A percentile compares a stretch with the other conserved stretches of the same genome.
These are phyloP conservation scores for Tautogolabrus adspersus DNA, from an alignment of 2,113 vertebrate genomes.

Conservation along the genomic window DNA sequence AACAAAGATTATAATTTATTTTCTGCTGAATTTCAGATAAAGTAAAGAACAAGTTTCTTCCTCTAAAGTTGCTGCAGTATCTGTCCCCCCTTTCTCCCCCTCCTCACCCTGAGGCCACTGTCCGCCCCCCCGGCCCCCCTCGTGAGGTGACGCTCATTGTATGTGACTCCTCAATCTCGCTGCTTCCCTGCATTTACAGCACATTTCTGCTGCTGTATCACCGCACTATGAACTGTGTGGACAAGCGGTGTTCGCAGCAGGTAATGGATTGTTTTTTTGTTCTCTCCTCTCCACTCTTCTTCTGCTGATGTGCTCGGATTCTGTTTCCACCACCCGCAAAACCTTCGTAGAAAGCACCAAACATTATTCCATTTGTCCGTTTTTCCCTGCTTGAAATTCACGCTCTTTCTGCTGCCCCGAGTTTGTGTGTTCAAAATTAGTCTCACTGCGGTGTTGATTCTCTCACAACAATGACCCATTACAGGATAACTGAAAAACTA, in stretches of 20 bases:
- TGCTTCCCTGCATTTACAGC: slow-evolving; percentile 84
- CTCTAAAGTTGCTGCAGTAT: slow-evolving; percentile 53
- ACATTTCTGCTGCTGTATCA: slow-evolving; percentile 80
- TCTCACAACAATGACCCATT: slow-evolving; percentile 77
- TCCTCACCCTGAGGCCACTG: slow-evolving; percentile 50
- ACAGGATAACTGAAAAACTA: slow-evolving; percentile 76
- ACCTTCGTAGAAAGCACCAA: slow-evolving; percentile 51
- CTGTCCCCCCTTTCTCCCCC: neutral
- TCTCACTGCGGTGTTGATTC: slow-evolving; percentile 65
- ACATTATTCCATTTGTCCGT: slow-evolving; percentile 73
- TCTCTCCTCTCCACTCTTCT: slow-evolving; percentile 50
- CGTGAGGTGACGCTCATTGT: slow-evolving; percentile 79
- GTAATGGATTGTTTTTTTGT: slow-evolving; percentile 82
- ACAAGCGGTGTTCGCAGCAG: slow-evolving; percentile 76
- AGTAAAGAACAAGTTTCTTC: neutral
- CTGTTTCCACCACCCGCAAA: slow-evolving; percentile 47
- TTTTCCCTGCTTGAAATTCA: slow-evolving; percentile 36
- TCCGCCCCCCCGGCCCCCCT: slow-evolving; percentile 27
- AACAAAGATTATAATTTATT: no score
- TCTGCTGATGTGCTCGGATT: slow-evolving; percentile 65
- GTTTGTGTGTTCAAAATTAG: slow-evolving; percentile 63
- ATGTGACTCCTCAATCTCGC: slow-evolving; percentile 85
- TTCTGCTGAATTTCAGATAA: no score
- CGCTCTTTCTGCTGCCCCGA: slow-evolving; percentile 40
- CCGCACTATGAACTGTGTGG: slow-evolving; percentile 74